These are phyloP conservation scores for Stomatorhinus walkeri DNA, from an alignment of 2,797 vertebrate species.

Conservation along the genomic window DNA sequence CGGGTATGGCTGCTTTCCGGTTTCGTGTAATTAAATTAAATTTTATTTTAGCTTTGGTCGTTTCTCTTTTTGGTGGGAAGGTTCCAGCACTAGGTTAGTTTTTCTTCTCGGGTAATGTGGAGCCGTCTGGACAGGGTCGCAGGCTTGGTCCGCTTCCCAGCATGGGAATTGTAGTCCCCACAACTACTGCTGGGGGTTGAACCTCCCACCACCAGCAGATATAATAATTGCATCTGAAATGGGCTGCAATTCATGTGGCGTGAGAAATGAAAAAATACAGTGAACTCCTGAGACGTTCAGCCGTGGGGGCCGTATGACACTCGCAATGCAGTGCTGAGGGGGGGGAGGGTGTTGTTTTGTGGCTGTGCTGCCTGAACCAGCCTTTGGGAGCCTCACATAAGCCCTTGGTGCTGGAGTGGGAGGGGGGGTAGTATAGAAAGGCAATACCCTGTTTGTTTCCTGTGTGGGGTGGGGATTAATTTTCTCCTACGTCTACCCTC, in stretches of 20 bases:
- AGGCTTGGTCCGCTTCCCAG: background rate
- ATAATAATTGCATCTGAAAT: background rate
- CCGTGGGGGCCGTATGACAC: background rate
- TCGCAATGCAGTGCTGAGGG: background rate
- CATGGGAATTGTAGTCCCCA: background rate
- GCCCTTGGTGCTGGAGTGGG: background rate
- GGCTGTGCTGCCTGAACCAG: background rate
- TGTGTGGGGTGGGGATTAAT: background rate
- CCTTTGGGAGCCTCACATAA: background rate
- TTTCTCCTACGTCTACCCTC: slow-evolving; percentile 20
- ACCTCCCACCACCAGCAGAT: background rate
- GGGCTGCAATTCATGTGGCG: background rate
- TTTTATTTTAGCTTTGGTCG: background rate
- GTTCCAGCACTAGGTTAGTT: background rate
- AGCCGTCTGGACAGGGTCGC: too few relatives aligned
- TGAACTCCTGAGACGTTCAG: background rate
- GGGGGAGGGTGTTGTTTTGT: background rate
- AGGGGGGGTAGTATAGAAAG: background rate
- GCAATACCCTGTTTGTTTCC: slow-evolving; percentile 2
- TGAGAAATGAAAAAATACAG: background rate
- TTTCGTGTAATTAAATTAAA: background rate
- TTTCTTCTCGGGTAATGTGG: background rate
- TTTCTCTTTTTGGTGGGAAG: background rate
- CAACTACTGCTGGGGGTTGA: background rate
- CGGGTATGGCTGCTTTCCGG: background rate